These are phyloP conservation scores for Antrozous pallidus DNA, from an alignment of 2,797 vertebrate genomes.

Conservation along the genomic window DNA sequence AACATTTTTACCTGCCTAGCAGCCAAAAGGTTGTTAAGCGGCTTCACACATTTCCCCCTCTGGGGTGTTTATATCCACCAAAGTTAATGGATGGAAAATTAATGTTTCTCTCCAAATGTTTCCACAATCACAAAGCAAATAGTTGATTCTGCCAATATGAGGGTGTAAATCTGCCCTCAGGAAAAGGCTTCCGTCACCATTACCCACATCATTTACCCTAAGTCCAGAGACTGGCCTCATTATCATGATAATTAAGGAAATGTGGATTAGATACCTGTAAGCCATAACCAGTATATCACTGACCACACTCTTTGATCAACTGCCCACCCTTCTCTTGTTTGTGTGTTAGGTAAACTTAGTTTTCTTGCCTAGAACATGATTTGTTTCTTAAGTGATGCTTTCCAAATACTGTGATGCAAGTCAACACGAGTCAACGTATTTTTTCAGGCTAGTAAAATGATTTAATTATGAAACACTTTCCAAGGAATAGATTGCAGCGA, in stretches of 20 bases:
- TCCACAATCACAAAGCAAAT: conserved; percentile 70
- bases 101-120: conserved; percentile 75
- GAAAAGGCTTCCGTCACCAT: conserved; percentile 48
- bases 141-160: conserved; percentile 68
- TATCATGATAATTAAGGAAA: conserved; percentile 49
- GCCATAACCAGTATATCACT: background rate
- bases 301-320: background rate
- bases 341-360: background rate
- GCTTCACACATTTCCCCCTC: conserved; percentile 61
- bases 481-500: conserved; percentile 49
- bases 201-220: conserved; percentile 49
- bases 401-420: conserved; percentile 68
- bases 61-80: conserved; percentile 68
- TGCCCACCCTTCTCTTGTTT: background rate
- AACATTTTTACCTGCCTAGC: conserved; percentile 65
- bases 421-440: conserved; percentile 58
- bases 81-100: conserved; percentile 77
- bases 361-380: background rate
- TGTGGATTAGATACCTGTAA: background rate
- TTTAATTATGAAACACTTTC: conserved; percentile 68
- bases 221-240: conserved; percentile 42
- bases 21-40: conserved; percentile 65
- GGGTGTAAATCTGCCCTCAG: conserved; percentile 64
- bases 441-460: conserved; percentile 55
- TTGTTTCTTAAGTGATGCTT: conserved; percentile 28